These are phyloP conservation scores for Bufotes viridis DNA, from an alignment of 2,797 vertebrate species.

Conservation along the genomic window DNA sequence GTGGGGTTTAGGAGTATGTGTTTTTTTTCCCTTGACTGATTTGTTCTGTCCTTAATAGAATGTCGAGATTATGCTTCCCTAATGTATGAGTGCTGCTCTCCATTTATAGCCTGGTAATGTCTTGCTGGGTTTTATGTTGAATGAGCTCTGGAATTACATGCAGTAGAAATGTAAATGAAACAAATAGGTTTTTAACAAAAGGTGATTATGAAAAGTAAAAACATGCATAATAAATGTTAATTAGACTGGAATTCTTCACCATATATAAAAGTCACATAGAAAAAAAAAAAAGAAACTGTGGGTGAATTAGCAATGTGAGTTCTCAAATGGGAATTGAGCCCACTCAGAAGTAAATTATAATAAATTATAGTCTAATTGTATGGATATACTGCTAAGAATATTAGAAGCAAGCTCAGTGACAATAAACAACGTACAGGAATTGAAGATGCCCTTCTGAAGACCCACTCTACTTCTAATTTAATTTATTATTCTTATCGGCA, in stretches of 20 bases:
- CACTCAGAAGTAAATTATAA: conserved; percentile 29
- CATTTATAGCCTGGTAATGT: background rate
- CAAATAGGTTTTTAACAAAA: conserved; percentile 24
- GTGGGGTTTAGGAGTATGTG: conserved; percentile 64
- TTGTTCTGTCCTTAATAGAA: conserved; percentile 66
- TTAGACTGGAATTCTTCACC: background rate
- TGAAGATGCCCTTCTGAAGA: background rate
- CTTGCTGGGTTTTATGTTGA: background rate
- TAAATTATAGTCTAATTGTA: conserved; percentile 31
- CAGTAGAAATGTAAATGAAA: conserved; percentile 21
- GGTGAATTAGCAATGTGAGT: background rate
- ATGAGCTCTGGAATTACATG: conserved; percentile 13
- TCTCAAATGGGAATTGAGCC: conserved; percentile 17
- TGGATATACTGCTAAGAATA: background rate
- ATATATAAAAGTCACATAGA: background rate
- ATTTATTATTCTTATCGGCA: background rate
- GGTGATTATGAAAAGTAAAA: conserved; percentile 26
- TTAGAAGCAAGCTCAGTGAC: conserved; percentile 6
- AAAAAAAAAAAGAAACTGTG: background rate
- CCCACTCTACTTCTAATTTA: background rate
- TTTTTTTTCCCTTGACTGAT: conserved; percentile 63
- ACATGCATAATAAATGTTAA: conserved; percentile 18
- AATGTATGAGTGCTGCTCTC: conserved; percentile 20
- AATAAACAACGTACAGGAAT: background rate
- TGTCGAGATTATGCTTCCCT: conserved; percentile 15